Evolutionary conservation across 2,797 vertebrate species (phyloP).

Genomic region (Eulemur mongoz): DNA sequence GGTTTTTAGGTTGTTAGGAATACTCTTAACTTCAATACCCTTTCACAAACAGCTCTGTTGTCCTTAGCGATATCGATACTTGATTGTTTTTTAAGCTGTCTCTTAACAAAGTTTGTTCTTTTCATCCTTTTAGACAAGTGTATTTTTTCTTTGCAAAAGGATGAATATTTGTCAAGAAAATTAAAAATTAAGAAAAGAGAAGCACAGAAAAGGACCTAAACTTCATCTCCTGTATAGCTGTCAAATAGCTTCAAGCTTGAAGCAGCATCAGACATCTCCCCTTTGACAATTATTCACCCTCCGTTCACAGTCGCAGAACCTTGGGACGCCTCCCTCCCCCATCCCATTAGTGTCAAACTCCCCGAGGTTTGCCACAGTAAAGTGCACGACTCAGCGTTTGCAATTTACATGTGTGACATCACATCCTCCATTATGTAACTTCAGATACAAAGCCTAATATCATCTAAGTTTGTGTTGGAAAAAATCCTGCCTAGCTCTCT

Average conservation of each 20-base stretch:
- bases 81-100: neutral
- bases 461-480: constrained; percentile 69
- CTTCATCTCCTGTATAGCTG: neutral
- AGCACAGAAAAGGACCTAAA: constrained; percentile 30
- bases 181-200: constrained; percentile 40
- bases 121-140: neutral
- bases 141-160: constrained; percentile 33
- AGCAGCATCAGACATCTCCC: neutral
- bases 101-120: constrained; percentile 1
- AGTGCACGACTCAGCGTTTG: constrained; percentile 70
- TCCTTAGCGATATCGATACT: neutral
- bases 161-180: neutral
- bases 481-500: constrained; percentile 54
- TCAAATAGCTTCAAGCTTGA: constrained; percentile 19
- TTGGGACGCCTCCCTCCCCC: constrained; percentile 51
- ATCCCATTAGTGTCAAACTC: constrained; percentile 68
- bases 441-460: constrained; percentile 76
- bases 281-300: constrained; percentile 40
- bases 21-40: neutral
- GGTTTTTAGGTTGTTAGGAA: neutral
- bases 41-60: neutral
- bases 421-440: constrained; percentile 79
- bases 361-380: constrained; percentile 59
- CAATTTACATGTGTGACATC: constrained; percentile 79
- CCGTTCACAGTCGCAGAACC: neutral